phyloP scores from a whole-genome alignment of 2,797 vertebrate species.

The Avahi laniger region DNA sequence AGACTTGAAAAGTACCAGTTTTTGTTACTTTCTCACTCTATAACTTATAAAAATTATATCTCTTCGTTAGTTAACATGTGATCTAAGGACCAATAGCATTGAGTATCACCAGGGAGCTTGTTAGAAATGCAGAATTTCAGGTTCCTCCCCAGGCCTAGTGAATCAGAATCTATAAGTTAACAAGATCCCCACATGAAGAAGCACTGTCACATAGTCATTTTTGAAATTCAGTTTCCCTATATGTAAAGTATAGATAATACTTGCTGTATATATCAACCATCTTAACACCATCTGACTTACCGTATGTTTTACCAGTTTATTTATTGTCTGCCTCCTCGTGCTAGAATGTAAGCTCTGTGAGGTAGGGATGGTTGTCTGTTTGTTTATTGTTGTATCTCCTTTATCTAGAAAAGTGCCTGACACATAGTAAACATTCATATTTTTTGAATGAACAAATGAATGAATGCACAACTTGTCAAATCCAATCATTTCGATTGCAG shows the following conservation, averaged over 20 bases:
- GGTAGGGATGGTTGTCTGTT: background rate
- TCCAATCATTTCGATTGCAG: background rate
- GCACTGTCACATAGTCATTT: background rate
- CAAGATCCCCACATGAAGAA: slow-evolving; percentile 21
- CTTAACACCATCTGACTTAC: background rate
- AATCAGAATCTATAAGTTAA: background rate
- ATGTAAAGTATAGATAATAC: background rate
- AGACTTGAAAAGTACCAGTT: slow-evolving; percentile 7
- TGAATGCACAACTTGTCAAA: background rate
- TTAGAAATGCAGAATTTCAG: slow-evolving; percentile 43
- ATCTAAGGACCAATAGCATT: background rate
- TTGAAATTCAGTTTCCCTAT: background rate
- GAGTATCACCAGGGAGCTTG: background rate
- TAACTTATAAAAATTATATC: background rate
- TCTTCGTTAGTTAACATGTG: background rate
- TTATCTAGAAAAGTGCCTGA: background rate
- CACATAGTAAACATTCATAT: background rate
- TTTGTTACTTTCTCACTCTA: background rate
- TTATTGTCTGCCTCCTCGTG: background rate
- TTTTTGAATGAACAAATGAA: slow-evolving; percentile 21
- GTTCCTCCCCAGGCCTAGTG: background rate
- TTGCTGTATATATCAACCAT: background rate
- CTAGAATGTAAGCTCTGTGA: background rate
- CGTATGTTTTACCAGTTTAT: background rate
- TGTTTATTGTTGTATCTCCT: background rate